Conservation (phyloP, 2,113 vertebrate genomes). For the Osmerus eperlanus region DNA sequence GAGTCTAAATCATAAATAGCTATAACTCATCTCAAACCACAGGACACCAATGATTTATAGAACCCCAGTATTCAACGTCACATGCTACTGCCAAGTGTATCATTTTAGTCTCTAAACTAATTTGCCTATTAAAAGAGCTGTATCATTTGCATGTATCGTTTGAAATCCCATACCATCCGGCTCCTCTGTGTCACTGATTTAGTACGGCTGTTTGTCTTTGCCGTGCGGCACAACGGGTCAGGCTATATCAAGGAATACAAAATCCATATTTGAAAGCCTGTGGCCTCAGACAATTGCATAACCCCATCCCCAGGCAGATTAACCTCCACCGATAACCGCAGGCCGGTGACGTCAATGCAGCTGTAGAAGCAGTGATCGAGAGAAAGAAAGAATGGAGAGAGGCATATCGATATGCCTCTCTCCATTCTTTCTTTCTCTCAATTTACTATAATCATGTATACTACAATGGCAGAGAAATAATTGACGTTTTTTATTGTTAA, state of each 20-base stretch:
- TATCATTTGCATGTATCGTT: background rate
- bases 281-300: conserved; percentile 72
- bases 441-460: too few species aligned
- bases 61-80: background rate
- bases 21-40: too few species aligned
- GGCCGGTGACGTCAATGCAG: conserved; percentile 63
- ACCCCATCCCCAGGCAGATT: conserved; percentile 65
- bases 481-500: background rate
- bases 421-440: background rate
- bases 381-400: too few species aligned
- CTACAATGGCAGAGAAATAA: background rate
- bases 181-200: background rate
- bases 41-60: background rate
- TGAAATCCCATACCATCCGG: background rate
- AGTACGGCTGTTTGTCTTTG: conserved; percentile 40
- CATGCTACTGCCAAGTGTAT: background rate
- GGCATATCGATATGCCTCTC: too few species aligned
- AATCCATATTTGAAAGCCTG: conserved; percentile 62
- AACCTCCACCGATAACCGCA: conserved; percentile 63
- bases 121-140: background rate
- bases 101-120: background rate
- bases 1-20: too few species aligned
- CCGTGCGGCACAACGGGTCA: conserved; percentile 40
- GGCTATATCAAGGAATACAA: conserved; percentile 48
- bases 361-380: conserved; percentile 16